Evolutionary conservation across 2,888 invertebrate species (phyloP), one percentile per base, ranked within the genome.

Genomic region (Polietes domitor): DNA sequence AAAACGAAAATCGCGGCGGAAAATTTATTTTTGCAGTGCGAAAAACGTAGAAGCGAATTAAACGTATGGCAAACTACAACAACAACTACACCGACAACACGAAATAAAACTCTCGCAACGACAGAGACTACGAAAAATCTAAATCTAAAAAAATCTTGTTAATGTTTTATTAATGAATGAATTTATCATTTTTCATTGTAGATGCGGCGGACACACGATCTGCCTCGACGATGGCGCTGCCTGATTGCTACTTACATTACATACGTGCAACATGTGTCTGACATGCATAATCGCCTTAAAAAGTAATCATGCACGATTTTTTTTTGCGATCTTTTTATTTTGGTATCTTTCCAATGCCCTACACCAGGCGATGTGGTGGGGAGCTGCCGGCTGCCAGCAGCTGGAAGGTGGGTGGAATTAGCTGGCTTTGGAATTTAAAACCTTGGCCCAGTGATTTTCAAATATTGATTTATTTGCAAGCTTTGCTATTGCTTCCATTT

Each of bases 121-220:
- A n/a, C 21, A 43, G 5, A 63, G 61, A 58, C 5, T 21, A 76
- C 19, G 58, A 32, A 4, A 77, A 74, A 21, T 61, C 47, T 32
- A 1, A n/a, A n/a, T 76, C 32, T 61, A 26, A 61, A 15, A 24
- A 53, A 53, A 32, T 71, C 71, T 73, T 73, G 24, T 55, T 77
- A 19, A 82, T 73, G 72, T 79, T 82, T 82, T 79, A 82, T 82
- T 78, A 82, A 82, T 82, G 82, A 82, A 76, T 72, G 75, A 76
- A 76, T 82, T 53, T 53, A 76, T 76, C 65, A 76, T 68, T 61
- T 74, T 58, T 47, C 68, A 81, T 73, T 21, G 41, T 43, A 15
- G 2, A 58, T 58, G 3, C 15, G 2, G n/a, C 61, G 19, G 15
- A 61, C 61, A 61, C 28, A 28, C 28, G 21, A 61, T 61, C 61